phyloP scores from a whole-genome alignment of 2,888 invertebrate species.

The Allolobophora icterica region DNA sequence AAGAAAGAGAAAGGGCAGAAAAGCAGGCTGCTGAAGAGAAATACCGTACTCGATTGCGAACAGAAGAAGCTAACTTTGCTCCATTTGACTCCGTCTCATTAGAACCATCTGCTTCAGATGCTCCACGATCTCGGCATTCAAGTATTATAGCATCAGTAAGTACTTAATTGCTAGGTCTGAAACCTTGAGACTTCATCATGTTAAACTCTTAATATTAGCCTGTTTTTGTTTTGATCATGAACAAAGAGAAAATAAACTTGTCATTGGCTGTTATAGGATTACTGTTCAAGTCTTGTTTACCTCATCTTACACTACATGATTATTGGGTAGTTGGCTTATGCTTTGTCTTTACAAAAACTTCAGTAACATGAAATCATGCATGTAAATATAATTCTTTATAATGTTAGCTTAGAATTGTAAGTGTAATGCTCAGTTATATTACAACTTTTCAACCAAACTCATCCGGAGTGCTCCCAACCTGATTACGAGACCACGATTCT shows the following conservation, averaged over 20 bases:
- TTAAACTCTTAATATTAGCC: not conserved
- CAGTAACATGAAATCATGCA: not conserved
- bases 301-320: not conserved
- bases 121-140: not conserved
- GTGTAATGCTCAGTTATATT: too few relatives aligned
- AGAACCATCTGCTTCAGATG: not conserved
- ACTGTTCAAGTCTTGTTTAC: not conserved
- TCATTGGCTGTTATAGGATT: not conserved
- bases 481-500: too few relatives aligned
- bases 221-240: not conserved
- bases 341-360: not conserved
- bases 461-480: too few relatives aligned
- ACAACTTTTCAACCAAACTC: too few relatives aligned
- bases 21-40: conserved; percentile 4
- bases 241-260: not conserved
- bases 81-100: not conserved
- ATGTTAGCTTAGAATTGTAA: not conserved
- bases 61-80: not conserved
- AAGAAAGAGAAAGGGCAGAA: not conserved
- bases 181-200: not conserved
- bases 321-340: not conserved
- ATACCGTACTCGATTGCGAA: not conserved
- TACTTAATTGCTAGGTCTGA: not conserved
- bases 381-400: not conserved
- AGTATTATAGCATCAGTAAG: not conserved